Percentiles rank a stretch among this genome's conserved stretches.
phyloP scores from a whole-genome alignment of 2,113 vertebrate genomes.

The Todiramphus saurophagus region DNA sequence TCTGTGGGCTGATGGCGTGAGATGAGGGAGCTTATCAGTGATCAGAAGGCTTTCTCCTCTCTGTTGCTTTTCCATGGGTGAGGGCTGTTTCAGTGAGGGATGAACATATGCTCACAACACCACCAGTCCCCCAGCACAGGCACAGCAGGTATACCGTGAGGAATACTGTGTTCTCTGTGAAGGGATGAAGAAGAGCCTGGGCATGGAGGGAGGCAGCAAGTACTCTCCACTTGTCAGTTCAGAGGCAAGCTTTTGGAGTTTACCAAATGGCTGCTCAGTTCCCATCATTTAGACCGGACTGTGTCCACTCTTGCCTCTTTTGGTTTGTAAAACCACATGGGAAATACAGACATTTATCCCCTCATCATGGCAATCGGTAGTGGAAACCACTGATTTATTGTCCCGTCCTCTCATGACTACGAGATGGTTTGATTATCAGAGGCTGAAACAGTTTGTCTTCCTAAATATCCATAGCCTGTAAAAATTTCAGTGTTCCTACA shows the following conservation, averaged over 20 bases:
- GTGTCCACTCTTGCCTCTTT: not conserved
- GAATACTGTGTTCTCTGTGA: fast-evolving
- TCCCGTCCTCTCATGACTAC: not conserved
- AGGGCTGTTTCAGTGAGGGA: not conserved
- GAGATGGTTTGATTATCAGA: not conserved
- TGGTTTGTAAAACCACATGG: not conserved
- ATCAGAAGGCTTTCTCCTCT: not conserved
- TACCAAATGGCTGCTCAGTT: not conserved
- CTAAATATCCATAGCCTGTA: not conserved
- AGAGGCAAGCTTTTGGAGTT: not conserved
- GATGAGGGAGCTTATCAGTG: not conserved
- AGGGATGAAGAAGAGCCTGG: not conserved
- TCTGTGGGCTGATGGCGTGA: not conserved
- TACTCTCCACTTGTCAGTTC: not conserved
- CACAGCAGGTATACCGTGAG: not conserved
- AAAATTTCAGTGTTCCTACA: not conserved
- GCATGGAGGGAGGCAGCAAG: not conserved
- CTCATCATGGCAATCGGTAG: not conserved
- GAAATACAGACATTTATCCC: not conserved
- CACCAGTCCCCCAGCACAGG: not conserved
- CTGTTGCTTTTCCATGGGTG: not conserved
- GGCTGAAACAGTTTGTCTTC: not conserved
- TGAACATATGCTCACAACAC: not conserved
- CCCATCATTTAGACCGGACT: fast-evolving
- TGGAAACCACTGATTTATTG: not conserved